phyloP scores from a whole-genome alignment of 2,113 vertebrate genomes.

The Tupaia tana region DNA sequence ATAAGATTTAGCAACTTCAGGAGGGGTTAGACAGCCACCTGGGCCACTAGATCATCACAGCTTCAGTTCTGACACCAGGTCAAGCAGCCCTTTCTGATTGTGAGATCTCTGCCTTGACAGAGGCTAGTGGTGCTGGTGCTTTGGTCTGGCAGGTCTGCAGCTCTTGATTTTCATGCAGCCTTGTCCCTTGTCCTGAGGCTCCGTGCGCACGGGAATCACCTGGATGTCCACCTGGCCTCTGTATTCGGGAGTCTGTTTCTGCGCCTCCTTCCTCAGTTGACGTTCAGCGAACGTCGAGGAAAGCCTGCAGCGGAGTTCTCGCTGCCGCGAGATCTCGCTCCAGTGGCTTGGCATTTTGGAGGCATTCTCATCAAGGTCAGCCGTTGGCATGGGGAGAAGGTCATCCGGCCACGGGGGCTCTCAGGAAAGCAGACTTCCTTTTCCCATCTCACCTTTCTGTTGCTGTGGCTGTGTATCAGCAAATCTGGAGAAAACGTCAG shows the following conservation, averaged over 20 bases:
- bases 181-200: not conserved
- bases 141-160: not conserved
- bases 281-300: not conserved
- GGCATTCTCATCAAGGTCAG: not conserved
- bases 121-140: not conserved
- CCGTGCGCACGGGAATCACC: not conserved
- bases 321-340: not conserved
- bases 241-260: not conserved
- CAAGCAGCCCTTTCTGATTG: not conserved
- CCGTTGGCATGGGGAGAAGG: not conserved
- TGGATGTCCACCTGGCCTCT: not conserved
- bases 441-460: conserved; percentile 28
- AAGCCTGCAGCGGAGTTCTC: not conserved
- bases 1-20: not conserved
- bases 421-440: not conserved
- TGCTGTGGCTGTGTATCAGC: not conserved
- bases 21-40: not conserved
- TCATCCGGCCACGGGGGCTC: not conserved
- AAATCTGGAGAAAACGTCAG: conserved; percentile 8
- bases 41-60: not conserved
- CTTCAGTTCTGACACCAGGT: not conserved
- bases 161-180: accelerated
- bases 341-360: not conserved
- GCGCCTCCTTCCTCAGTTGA: not conserved
- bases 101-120: not conserved